Evolutionary conservation across 2,797 vertebrate species (phyloP).

Genomic region (Sternarchorhynchus goeldii): DNA sequence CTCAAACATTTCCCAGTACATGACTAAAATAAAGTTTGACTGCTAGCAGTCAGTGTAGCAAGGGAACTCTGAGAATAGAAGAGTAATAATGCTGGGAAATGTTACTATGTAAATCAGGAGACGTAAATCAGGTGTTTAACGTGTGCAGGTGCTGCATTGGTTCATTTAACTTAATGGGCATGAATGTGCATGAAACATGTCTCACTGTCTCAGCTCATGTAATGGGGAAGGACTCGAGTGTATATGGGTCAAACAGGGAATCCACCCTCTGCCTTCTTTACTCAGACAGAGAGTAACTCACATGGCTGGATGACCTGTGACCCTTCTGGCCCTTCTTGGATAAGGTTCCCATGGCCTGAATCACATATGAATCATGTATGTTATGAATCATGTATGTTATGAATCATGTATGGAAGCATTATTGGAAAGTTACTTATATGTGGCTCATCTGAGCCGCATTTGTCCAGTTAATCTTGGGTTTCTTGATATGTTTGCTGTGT

Average conservation of each 20-base stretch:
- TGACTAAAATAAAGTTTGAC: slow-evolving; percentile 48
- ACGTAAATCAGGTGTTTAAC: slow-evolving; percentile 61
- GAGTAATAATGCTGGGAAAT: slow-evolving; percentile 60
- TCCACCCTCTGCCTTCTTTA: slow-evolving; percentile 29
- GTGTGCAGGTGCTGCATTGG: slow-evolving; percentile 50
- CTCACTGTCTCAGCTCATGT: slow-evolving; percentile 34
- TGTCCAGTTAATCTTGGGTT: slow-evolving; percentile 59
- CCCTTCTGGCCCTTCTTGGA: neutral
- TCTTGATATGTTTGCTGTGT: neutral
- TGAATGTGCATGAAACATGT: slow-evolving; percentile 49
- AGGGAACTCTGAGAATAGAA: slow-evolving; percentile 62
- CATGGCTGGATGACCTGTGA: slow-evolving; percentile 30
- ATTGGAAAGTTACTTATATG: slow-evolving; percentile 35
- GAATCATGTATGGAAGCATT: slow-evolving; percentile 32
- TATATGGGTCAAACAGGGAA: slow-evolving; percentile 45
- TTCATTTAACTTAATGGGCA: slow-evolving; percentile 50
- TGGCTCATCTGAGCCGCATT: slow-evolving; percentile 48
- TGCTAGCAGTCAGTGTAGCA: slow-evolving; percentile 49
- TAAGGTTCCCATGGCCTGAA: slow-evolving; percentile 14
- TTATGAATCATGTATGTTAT: too few relatives aligned
- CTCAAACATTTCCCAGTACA: slow-evolving; percentile 37
- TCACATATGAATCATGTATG: neutral
- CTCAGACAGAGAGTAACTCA: slow-evolving; percentile 16
- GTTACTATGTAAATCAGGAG: slow-evolving; percentile 66
- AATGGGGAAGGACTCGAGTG: slow-evolving; percentile 43